Conservation (phyloP, 2,888 invertebrate species). For the Dascillus cervinus region DNA sequence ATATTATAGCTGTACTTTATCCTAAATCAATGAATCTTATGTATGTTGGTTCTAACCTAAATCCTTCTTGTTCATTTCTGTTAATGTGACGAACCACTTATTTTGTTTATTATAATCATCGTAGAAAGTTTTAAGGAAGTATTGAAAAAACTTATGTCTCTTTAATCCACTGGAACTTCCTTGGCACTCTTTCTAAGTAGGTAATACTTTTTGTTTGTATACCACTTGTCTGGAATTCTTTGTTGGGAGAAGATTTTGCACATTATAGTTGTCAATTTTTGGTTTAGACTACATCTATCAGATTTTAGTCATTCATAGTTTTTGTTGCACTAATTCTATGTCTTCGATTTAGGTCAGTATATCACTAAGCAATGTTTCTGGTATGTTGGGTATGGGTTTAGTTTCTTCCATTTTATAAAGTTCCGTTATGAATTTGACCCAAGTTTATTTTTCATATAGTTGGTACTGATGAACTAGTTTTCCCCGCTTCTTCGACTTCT, state of each 20-base stretch:
- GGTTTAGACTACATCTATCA: conserved; percentile 1
- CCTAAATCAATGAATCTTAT: too few relatives aligned
- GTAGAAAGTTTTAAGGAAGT: conserved; percentile 8
- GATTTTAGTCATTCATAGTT: conserved; percentile 8
- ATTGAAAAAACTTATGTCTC: conserved; percentile 13
- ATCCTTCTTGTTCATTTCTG: conserved; percentile 5
- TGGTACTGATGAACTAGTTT: conserved; percentile 2
- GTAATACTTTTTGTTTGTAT: conserved; percentile 1
- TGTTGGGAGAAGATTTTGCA: conserved; percentile 1
- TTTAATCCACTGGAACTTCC: conserved; percentile 14
- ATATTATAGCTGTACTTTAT: too few relatives aligned
- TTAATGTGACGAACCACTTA: conserved; percentile 1
- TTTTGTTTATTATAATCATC: conserved; percentile 7
- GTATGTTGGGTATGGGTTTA: conserved; percentile 2
- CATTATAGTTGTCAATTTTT: conserved; percentile 5
- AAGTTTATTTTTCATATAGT: conserved; percentile 2
- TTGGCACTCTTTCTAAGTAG: conserved; percentile 4
- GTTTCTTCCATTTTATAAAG: too few relatives aligned
- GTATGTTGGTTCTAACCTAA: conserved; percentile 5
- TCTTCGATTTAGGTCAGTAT: conserved; percentile 1
- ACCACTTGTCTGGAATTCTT: conserved; percentile 10
- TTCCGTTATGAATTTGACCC: background rate
- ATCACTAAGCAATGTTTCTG: conserved; percentile 1
- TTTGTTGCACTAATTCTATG: conserved; percentile 1
- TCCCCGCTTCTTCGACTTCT: conserved; percentile 6